Evolutionary conservation across 1,140 invertebrate species (phyloP), one percentile per base, ranked within the genome.

Genomic region (Drosophila pallidifrons): DNA sequence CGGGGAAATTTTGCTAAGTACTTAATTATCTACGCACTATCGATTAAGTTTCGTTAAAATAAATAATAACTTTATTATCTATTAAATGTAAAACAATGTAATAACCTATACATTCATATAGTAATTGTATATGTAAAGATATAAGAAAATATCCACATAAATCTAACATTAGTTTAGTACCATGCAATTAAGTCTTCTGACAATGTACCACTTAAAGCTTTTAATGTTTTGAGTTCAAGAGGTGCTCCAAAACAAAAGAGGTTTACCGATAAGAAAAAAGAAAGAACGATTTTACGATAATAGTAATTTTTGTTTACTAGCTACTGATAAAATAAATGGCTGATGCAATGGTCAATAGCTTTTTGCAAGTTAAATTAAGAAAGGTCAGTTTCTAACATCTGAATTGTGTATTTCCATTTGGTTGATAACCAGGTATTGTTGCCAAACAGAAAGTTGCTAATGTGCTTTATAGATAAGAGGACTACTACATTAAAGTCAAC

Each of bases 371-470:
- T 54, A 15, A 46, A 59, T 41, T 65, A 20, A 13, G 61, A 45
- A 46, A 55, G 61, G 61, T 65, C 15, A 65, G 61, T 38, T 38
- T 10, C 10, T 38, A 10, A 8, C 7, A 32, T 38, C 0, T 38
- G 0, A 38, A 38, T 10, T 7, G 35, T 7, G 13, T 16, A 16
- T 47, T 47, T 5, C 2, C 5, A 7, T 47, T 46, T 16, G 13
- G 8, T 2, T 47, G 35, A 47, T 7, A 16, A 16, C 2, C 3
- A 38, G 1, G 11, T 10, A 38, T 38, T 8, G 32, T 32, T 32
- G 32, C 32, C 32, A 32, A 32, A 32, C 32, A 32, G 32, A 5
- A 32, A 32, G 32, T 32, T 32, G 2, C 7, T 32, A 32, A 32
- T 32, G 20, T 38, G 8, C 35, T 38, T 2, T 10, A 38, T 10